Evolutionary conservation across 2,888 invertebrate species (phyloP).

Genomic region (Clunio marinus): DNA sequence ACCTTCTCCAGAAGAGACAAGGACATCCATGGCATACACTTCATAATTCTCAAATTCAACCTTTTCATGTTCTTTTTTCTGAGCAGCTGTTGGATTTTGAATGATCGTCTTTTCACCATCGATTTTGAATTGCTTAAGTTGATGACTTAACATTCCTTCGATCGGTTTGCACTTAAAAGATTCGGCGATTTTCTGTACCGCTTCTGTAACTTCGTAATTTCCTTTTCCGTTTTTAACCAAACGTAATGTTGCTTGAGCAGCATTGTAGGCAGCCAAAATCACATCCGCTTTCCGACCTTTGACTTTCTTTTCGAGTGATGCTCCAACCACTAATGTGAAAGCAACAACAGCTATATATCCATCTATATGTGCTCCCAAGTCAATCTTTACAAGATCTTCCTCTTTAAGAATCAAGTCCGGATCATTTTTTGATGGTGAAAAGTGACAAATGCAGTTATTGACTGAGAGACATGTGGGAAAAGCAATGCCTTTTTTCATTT

Average conservation of each 20-base stretch:
- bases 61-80: conserved; percentile 96
- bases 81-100: conserved; percentile 95
- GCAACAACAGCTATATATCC: conserved; percentile 98
- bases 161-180: conserved; percentile 95
- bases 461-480: conserved; percentile 98
- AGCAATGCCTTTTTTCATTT: conserved; percentile 95
- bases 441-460: conserved; percentile 99
- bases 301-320: conserved; percentile 66
- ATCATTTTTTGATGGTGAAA: conserved; percentile 92
- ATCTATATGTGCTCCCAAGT: conserved; percentile 97
- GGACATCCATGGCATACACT: conserved; percentile 97
- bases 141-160: conserved; percentile 93
- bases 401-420: conserved; percentile 78
- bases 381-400: conserved; percentile 95
- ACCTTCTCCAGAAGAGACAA: conserved; percentile 93
- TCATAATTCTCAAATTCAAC: conserved; percentile 93
- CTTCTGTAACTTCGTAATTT: conserved; percentile 86
- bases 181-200: conserved; percentile 88
- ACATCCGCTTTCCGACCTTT: conserved; percentile 92
- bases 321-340: conserved; percentile 88
- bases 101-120: conserved; percentile 97
- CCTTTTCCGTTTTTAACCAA: conserved; percentile 87
- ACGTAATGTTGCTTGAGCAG: conserved; percentile 91
- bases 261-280: conserved; percentile 89
- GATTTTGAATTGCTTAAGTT: conserved; percentile 91